phyloP scores from a whole-genome alignment of 2,797 vertebrate species.

The Acestrorhynchus altus region DNA sequence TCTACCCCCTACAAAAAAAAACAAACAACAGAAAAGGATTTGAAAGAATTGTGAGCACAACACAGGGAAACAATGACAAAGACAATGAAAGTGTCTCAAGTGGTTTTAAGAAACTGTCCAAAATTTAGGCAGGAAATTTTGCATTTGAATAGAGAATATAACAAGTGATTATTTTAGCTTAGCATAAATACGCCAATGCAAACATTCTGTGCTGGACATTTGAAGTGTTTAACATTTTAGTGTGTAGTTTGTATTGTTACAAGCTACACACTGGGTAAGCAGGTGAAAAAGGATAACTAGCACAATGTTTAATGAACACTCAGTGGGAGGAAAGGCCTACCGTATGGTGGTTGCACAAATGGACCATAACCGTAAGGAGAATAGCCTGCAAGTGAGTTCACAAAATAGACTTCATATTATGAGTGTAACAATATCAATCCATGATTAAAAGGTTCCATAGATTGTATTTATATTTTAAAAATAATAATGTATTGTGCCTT shows the following conservation, averaged over 20 bases:
- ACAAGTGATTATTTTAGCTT: background rate
- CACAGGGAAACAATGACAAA: background rate
- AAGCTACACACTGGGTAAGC: background rate
- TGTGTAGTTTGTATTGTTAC: too few species aligned
- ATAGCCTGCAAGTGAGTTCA: constrained; percentile 76
- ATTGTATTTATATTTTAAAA: too few species aligned
- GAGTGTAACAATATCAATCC: too few species aligned
- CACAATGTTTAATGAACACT: background rate
- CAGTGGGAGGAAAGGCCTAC: constrained; percentile 73
- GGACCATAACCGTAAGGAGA: constrained; percentile 89
- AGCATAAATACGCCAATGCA: too few species aligned
- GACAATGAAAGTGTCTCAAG: background rate
- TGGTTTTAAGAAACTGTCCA: background rate
- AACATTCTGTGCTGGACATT: too few species aligned
- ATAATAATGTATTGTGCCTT: too few species aligned
- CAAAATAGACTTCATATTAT: too few species aligned
- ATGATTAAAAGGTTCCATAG: too few species aligned
- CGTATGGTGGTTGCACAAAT: constrained; percentile 83
- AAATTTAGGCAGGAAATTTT: constrained; percentile 1
- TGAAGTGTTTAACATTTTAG: too few species aligned
- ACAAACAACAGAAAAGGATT: constrained; percentile 13
- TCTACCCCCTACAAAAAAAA: constrained; percentile 25
- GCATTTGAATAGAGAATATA: background rate
- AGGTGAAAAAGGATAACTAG: background rate
- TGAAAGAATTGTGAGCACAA: background rate